Evolutionary conservation across 2,113 vertebrate species (phyloP), one percentile per base, ranked within the genome.

Genomic region (Trinectes maculatus): DNA sequence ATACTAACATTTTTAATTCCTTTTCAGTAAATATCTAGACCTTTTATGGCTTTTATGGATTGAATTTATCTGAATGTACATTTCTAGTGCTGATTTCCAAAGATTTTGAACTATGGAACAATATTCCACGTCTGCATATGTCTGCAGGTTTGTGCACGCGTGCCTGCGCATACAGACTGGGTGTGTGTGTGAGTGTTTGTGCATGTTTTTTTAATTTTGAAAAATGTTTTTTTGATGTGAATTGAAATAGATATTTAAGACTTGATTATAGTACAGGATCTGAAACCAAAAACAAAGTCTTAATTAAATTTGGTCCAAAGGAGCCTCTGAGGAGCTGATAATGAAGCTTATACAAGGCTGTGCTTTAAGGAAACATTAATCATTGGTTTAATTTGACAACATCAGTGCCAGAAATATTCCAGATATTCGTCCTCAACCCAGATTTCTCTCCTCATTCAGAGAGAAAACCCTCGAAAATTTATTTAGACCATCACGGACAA

Each of bases 381-480:
- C 34, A 48, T 47, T 55, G 48, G n/a, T 61, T 61, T 29, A 40
- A 75, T 59, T 28, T 13, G 15, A 71, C 49, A 10, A 25, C 8
- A 19, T 19, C 19, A 0, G 0, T 29, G 55, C 55, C 36, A 77
- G n/a, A 73, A 42, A 66, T 28, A 44, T 75, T 49, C 37, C 16
- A 57, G 66, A 55, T 70, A 62, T 62, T 10, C 9, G 16, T 49
- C 10, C 58, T 62, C n/a, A 43, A 5, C 19, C 26, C 36, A 55
- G 46, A 55, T 76, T 25, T 13, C 9, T 63, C 33, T 63, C 33
- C 67, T 73, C 59, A 66, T 76, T 79, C 76, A 46, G 26, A 9
- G 9, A 42, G 54, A 53, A 24, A 34, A 58, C 19, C 19, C 54
- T 74, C 75, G 29, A 80, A 74, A 74, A 61, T 74, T 71, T 57